These are phyloP conservation scores for Nasonia vitripennis DNA, from an alignment of 1,140 invertebrate species.

Conservation along the genomic window DNA sequence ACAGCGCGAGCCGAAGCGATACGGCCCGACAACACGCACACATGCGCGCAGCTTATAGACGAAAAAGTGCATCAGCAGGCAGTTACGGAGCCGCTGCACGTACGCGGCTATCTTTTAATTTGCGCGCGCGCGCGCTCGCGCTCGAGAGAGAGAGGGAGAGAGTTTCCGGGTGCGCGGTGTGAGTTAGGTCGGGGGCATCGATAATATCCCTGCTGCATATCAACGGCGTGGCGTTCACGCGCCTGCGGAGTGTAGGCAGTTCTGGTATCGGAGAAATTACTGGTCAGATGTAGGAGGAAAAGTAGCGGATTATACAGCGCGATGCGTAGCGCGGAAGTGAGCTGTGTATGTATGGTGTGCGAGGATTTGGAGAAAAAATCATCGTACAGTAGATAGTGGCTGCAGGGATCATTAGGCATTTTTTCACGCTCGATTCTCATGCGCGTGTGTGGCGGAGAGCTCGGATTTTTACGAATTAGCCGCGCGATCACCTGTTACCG, in stretches of 20 bases:
- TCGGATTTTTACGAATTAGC: not conserved
- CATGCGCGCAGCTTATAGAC: not conserved
- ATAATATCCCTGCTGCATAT: not conserved
- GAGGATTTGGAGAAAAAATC: not conserved
- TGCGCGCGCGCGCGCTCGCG: not conserved
- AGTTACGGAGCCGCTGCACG: slow-evolving; percentile 7
- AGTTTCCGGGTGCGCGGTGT: slow-evolving; percentile 12
- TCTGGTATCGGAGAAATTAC: slow-evolving; percentile 19
- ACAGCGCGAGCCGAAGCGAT: not conserved
- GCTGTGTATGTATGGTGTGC: not conserved
- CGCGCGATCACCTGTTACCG: too few relatives aligned
- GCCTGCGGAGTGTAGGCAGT: not conserved
- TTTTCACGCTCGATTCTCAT: not conserved
- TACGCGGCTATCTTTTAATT: slow-evolving; percentile 45
- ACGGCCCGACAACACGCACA: slow-evolving; percentile 20
- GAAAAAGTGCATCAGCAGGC: not conserved
- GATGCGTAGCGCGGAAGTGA: not conserved
- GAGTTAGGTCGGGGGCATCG: slow-evolving; percentile 2
- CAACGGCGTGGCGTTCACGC: not conserved
- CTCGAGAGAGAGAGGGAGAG: too few relatives aligned
- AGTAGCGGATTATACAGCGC: not conserved
- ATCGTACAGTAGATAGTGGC: not conserved
- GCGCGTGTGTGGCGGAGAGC: not conserved
- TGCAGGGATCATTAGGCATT: not conserved
- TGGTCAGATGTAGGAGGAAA: slow-evolving; percentile 30